Base-by-base conservation (phyloP, 2,113 vertebrate species). In the Ageneiosus marmoratus region DNA sequence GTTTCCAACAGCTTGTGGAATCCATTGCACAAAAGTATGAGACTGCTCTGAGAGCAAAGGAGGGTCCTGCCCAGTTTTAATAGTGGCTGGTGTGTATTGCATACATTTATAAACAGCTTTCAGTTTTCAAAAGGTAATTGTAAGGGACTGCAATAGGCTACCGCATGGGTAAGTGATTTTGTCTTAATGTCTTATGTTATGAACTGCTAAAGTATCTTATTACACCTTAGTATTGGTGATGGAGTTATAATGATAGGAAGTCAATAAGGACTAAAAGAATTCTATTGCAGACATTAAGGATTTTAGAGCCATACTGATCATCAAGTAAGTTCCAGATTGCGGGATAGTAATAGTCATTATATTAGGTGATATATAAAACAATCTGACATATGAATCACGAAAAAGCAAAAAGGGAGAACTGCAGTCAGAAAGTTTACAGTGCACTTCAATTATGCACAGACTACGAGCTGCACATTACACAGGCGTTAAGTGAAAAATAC, bases 391-490 rank as follows among this genome's bases (percentile, higher is more conserved):
- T 72, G 72, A 79, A 75, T 34, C 0, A 69, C 16, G 10, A 34
- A 29, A n/a, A 86, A 69, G 29, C 20, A 55, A 51, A 69, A 62
- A 76, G 27, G 41, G 37, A 83, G 41, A 83, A 10, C 60, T 63
- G 46, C 44, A 48, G 62, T 72, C 51, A 84, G 55, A 58, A 77
- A 87, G 69, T 85, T 88, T 84, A 86, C 89, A 89, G 72, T 84
- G 82, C 85, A 84, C 87, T 86, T 90, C 89, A 89, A 91, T 92
- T 88, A 89, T 85, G 51, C 62, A 15, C 44, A 20, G 79, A 82
- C 48, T 29, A 53, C 8, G 18, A 53, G 86, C 84, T 89, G 85
- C 84, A 83, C 79, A 76, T 80, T 87, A 91, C 86, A 89, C 88
- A 78, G 55, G 88, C 82, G 83, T 46, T 60, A 81, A 86, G 55